These are phyloP conservation scores for Tympanuchus pallidicinctus DNA, from an alignment of 2,113 vertebrate species.

Conservation along the genomic window DNA sequence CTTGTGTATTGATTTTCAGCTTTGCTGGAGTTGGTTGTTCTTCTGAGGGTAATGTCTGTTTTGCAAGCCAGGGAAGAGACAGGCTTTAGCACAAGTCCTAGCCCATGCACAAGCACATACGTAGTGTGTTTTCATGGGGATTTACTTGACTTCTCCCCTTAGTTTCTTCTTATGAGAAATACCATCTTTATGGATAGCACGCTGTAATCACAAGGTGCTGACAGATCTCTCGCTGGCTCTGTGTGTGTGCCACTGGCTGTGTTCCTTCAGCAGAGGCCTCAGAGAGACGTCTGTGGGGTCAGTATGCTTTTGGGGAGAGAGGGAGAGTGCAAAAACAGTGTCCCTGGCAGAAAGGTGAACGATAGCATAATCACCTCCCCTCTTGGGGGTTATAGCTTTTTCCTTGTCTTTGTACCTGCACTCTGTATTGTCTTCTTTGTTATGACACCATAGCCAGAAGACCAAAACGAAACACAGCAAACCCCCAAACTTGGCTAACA, in stretches of 20 bases:
- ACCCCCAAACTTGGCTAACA: background rate
- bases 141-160: background rate
- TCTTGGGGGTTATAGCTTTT: background rate
- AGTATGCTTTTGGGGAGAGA: rapidly evolving
- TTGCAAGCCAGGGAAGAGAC: background rate
- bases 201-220: background rate
- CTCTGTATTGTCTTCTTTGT: background rate
- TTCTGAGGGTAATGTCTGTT: background rate
- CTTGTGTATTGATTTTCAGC: background rate
- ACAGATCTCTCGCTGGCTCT: background rate
- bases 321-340: rapidly evolving
- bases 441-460: background rate
- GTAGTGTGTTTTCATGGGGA: background rate
- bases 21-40: background rate
- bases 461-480: background rate
- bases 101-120: background rate
- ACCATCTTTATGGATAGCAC: background rate
- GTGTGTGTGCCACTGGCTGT: background rate
- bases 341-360: background rate
- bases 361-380: background rate
- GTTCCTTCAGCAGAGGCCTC: background rate
- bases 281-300: background rate
- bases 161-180: background rate
- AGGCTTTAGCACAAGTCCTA: background rate
- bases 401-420: background rate